Evolutionary conservation across 2,888 invertebrate species (phyloP).

Genomic region (Latheticus oryzae): DNA sequence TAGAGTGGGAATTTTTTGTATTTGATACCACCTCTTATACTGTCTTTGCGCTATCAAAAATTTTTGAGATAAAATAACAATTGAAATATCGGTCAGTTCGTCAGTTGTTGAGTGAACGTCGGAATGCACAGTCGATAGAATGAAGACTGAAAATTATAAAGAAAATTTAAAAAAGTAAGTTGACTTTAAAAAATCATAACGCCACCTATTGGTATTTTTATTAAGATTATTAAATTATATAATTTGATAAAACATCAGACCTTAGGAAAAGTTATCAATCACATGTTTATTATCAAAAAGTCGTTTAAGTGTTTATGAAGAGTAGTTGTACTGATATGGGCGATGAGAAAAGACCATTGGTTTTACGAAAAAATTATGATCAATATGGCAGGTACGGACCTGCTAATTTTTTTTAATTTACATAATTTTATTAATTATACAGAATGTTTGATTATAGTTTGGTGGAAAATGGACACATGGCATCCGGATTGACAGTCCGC

Average conservation of each 20-base stretch:
- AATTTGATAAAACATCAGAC: neutral
- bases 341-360: slow-evolving; percentile 28
- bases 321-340: slow-evolving; percentile 11
- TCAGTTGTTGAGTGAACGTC: slow-evolving; percentile 13
- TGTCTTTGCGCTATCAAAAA: slow-evolving; percentile 6
- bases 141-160: slow-evolving; percentile 7
- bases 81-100: slow-evolving; percentile 21
- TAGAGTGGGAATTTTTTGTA: slow-evolving; percentile 7
- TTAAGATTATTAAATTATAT: slow-evolving; percentile 6
- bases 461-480: slow-evolving; percentile 15
- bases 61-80: slow-evolving; percentile 13
- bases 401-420: too few species aligned
- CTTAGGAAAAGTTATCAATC: slow-evolving; percentile 22
- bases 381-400: slow-evolving; percentile 27
- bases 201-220: slow-evolving; percentile 5
- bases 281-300: slow-evolving; percentile 19
- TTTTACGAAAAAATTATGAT: slow-evolving; percentile 20
- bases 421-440: neutral
- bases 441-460: slow-evolving; percentile 20
- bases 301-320: neutral
- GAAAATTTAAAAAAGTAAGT: slow-evolving; percentile 8
- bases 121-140: slow-evolving; percentile 14
- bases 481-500: slow-evolving; percentile 65
- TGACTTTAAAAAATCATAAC: neutral
- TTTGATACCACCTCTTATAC: slow-evolving; percentile 1